Conservation (phyloP, 2,888 invertebrate genomes). For the Arge pagana region DNA sequence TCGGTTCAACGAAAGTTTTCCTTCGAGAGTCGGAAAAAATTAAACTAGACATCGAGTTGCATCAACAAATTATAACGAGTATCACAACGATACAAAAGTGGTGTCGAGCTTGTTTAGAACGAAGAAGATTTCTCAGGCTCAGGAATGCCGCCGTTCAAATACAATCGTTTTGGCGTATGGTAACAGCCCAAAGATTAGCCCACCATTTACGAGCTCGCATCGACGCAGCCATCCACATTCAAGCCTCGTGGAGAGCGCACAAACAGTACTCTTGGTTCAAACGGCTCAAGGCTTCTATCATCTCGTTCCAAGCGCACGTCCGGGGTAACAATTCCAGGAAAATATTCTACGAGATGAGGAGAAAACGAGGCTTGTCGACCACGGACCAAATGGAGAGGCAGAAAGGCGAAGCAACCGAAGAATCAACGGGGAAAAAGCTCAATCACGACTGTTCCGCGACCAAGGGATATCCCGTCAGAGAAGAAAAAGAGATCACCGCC, state of each 20-base stretch:
- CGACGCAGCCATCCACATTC: constrained; percentile 70
- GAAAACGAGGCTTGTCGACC: constrained; percentile 5
- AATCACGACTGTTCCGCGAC: constrained; percentile 62
- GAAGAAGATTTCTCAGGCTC: constrained; percentile 76
- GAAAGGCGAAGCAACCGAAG: not conserved
- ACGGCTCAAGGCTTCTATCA: constrained; percentile 64
- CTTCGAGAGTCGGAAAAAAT: constrained; percentile 93
- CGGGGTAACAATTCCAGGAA: constrained; percentile 70
- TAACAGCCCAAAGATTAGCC: constrained; percentile 64
- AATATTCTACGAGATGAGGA: constrained; percentile 59
- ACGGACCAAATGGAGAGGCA: constrained; percentile 7
- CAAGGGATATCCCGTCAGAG: constrained; percentile 47
- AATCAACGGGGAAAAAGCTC: constrained; percentile 44
- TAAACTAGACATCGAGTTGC: constrained; percentile 87
- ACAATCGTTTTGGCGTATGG: constrained; percentile 75
- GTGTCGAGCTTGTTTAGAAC: constrained; percentile 81
- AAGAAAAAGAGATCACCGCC: constrained; percentile 7
- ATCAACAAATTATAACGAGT: constrained; percentile 91
- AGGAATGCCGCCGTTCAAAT: constrained; percentile 75
- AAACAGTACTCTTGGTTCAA: constrained; percentile 70
- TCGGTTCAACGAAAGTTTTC: constrained; percentile 87
- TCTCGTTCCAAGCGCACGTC: constrained; percentile 74
- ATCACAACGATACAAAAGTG: constrained; percentile 91
- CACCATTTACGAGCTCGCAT: constrained; percentile 61
- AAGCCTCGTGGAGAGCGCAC: constrained; percentile 78